Percentiles rank a stretch among this genome's conserved stretches.
Evolutionary conservation across 2,113 vertebrate species (phyloP).

Genomic region (Chunga burmeisteri): DNA sequence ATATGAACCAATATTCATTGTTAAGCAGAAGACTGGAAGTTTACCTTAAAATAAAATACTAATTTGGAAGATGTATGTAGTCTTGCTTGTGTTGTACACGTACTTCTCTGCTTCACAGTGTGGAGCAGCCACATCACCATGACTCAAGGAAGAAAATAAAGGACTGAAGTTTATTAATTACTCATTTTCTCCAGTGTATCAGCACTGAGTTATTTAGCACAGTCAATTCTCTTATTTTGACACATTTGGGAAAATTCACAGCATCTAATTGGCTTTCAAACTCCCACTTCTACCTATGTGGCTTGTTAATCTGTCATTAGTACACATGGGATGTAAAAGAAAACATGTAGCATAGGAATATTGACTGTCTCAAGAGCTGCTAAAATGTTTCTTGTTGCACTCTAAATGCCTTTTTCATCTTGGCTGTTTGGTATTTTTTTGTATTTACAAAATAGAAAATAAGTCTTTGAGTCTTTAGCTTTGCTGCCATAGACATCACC

Average conservation of each 20-base stretch:
- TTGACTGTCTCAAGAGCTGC: background rate
- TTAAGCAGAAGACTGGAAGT: background rate
- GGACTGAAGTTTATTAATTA: slow-evolving; percentile 32
- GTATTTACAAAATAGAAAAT: background rate
- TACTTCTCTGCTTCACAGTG: background rate
- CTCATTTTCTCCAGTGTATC: slow-evolving; percentile 51
- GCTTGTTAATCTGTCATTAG: slow-evolving; percentile 54
- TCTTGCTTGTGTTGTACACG: background rate
- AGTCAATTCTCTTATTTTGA: slow-evolving; percentile 69
- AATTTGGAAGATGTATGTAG: background rate
- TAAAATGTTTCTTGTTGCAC: slow-evolving; percentile 5
- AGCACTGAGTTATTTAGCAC: slow-evolving; percentile 57
- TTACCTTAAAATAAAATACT: background rate
- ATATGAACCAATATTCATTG: background rate
- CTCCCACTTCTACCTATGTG: slow-evolving; percentile 60
- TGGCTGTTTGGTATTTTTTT: background rate
- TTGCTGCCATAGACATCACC: background rate
- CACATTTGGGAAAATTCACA: slow-evolving; percentile 49
- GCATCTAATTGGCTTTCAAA: slow-evolving; percentile 59
- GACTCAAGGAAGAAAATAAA: slow-evolving; percentile 21
- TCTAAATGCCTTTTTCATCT: background rate
- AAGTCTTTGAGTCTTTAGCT: background rate
- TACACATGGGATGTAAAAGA: background rate
- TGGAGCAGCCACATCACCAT: background rate
- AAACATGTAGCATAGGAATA: background rate